Evolutionary conservation across 2,113 vertebrate genomes (phyloP), one percentile per base, ranked within the genome.

Genomic region (Vimba vimba): DNA sequence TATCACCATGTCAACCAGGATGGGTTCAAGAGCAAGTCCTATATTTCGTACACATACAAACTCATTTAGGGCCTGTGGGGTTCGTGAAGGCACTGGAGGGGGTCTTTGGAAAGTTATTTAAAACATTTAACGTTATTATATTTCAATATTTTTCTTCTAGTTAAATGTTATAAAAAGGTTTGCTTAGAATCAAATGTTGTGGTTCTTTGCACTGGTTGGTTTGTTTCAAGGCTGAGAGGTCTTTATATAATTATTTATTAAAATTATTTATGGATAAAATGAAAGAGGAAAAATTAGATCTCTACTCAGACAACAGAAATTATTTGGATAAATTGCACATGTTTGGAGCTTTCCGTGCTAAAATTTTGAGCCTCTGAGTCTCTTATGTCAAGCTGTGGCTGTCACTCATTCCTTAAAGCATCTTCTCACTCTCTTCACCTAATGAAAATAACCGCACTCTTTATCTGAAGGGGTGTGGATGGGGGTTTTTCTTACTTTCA

Each of bases 391-490:
- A 66, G 79, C 60, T 81, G 79, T 66, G 79, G 60, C 60, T 47
- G 25, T 68, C 79, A 66, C 21, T 66, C 79, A 81, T 62, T 62
- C 7, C 77, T 43, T 36, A 59, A 62, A 15, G 11, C 77, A 71
- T 60, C 55, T 23, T 79, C 55, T 79, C 25, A 62, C 39, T 25
- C 55, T 43, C 57, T n/a, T 79, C 77, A 27, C 79, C 59, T 81
- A 64, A 81, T 64, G 15, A 45, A 64, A 80, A 80, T 80, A n/a
- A 62, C 78, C 27, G 4, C 5, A 6, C 62, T 33, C 45, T 64
- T 69, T 19, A 82, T 33, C 62, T 69, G 27, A 68, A 62, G 6
- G 36, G 77, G 19, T 43, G 17, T 8, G 45, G 27, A 52, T 68
- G 62, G 55, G 55, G 39, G 39, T 21, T 79, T 10, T 36, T 57